Evolutionary conservation across 2,113 vertebrate species (phyloP), one percentile per base, ranked within the genome.

Genomic region (Gambusia affinis): DNA sequence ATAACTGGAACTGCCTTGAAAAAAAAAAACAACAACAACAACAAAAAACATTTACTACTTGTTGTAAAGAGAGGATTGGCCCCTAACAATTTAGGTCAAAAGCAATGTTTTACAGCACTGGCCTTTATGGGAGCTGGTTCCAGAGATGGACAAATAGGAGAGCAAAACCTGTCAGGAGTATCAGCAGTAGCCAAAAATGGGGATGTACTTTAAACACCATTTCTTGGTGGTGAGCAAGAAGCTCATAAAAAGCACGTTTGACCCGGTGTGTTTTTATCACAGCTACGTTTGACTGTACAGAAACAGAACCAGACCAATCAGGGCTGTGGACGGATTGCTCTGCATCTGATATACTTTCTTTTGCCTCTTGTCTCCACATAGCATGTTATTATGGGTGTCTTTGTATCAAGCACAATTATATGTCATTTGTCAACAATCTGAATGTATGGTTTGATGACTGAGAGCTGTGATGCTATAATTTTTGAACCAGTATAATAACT

Each of bases 21-120:
- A 94, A 90, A 94, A 94, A 93, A 94, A 90, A n/a, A 68, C 90
- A 90, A 91, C 2, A 39, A 92, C 92, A 94, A 93, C 27, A 27
- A 27, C 27, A 94, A 90, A n/a, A 93, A 93, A 94, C 91, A 93
- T 90, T 91, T 86, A 89, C 89, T 73, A 17, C 42, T 67, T 28
- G 86, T 82, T 62, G 81, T 91, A 88, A 92, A 92, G 87, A 90
- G 80, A 84, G 85, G 87, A 85, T 91, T 76, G 83, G 83, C 78
- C 84, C 87, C 85, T 90, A 89, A 90, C 81, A 82, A 91, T 82
- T 88, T 83, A 75, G 91, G 88, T 92, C 90, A 88, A 82, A 35
- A 0, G 83, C 80, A 79, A 64, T 61, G 65, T 64, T 92, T 91
- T 86, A 91, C 83, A 84, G 75, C 82, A 33, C 35, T 75, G n/a